These are phyloP conservation scores for Myiozetetes cayanensis DNA, from an alignment of 2,113 vertebrate species.

Conservation along the genomic window DNA sequence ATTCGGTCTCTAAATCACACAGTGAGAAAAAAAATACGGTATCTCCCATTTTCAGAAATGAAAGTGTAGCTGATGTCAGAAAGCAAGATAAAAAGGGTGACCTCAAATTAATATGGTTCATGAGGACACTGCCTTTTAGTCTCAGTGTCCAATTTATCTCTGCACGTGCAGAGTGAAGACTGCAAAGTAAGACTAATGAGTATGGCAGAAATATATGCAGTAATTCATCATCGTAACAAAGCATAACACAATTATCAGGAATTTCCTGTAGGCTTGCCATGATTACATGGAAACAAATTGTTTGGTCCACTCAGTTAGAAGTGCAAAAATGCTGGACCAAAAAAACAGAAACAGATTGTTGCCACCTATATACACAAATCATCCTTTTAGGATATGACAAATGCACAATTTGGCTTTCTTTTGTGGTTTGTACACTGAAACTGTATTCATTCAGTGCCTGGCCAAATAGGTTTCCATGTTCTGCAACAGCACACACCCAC, in stretches of 20 bases:
- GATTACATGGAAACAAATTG: constrained; percentile 32
- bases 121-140: not conserved
- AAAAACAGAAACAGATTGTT: not conserved
- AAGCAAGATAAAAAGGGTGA: not conserved
- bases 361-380: not conserved
- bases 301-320: constrained; percentile 13
- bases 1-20: not conserved
- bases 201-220: not conserved
- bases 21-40: not conserved
- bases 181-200: constrained; percentile 39
- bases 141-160: constrained; percentile 20
- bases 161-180: not conserved
- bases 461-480: not conserved
- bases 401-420: not conserved
- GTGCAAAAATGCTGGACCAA: not conserved
- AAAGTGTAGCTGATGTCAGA: not conserved
- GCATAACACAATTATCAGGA: constrained; percentile 17
- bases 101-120: not conserved
- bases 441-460: not conserved
- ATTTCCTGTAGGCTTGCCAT: constrained; percentile 41
- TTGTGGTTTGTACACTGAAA: not conserved
- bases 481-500: not conserved
- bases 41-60: not conserved
- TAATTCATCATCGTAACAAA: constrained; percentile 62
- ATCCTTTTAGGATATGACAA: not conserved